Base-by-base conservation (phyloP, 2,888 invertebrate species). In the Meteorus colon region DNA sequence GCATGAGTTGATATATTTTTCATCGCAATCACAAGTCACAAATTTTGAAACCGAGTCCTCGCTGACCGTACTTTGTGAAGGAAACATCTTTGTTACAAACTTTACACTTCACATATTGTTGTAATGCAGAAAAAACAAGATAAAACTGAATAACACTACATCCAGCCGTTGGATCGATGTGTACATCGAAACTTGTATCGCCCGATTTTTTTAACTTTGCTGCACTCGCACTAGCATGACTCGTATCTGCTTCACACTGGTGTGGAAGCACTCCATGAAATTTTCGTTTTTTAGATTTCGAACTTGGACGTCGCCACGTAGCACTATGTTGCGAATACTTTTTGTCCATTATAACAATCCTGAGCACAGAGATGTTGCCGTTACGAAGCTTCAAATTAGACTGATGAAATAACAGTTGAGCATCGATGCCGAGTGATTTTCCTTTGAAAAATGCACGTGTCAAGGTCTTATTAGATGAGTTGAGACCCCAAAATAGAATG, bases 41-140 rank as follows among this genome's bases (percentile, higher is more conserved):
- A 31, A 80, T 24, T 78, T 78, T 80, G 51, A 80, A 80, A 78
- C 80, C 79, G 27, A 81, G 69, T 55, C 77, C 79, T 77, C 74
- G 72, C 63, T 66, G 70, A 48, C 70, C 79, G 63, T 73, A 75
- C 77, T 77, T 73, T 19, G 67, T 65, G 68, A 80, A 79, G 27
- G 66, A 70, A 65, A 80, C 72, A 74, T 80, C 74, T 48, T 68
- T 51, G 31, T 80, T 51, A 77, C 79, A 79, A 19, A 74, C 75
- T 77, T 81, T 77, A 77, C 80, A 81, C 59, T 76, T 75, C 48
- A 78, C 29, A 75, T 60, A 74, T 29, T 78, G 31, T 74, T 68
- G 71, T 70, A 78, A 72, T 55, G 66, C 70, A 37, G 75, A 72
- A 70, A 78, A 78, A 60, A 73, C 74, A 27, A 76, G 62, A 67